Conservation (phyloP, 2,113 vertebrate species). For the Pollachius pollachius region DNA sequence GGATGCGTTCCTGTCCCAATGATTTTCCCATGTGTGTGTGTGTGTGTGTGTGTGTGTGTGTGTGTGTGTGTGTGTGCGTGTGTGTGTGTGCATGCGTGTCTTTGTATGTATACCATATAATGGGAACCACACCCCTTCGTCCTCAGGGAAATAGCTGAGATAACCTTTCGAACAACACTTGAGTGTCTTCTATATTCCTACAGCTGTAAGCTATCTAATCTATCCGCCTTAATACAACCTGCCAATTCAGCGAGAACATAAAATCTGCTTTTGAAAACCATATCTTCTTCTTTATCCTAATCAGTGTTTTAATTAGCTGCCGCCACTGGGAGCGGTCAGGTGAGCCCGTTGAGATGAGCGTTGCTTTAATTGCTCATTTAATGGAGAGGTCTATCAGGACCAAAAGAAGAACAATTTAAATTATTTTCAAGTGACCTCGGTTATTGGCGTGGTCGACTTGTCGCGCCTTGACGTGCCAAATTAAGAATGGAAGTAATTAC, state of each 20-base stretch:
- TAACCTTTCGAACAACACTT: background rate
- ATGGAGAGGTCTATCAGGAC: conserved; percentile 32
- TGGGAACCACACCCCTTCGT: background rate
- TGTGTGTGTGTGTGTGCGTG: conserved; percentile 14
- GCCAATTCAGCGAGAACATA: conserved; percentile 18
- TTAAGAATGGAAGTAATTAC: conserved; percentile 43
- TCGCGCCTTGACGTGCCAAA: background rate
- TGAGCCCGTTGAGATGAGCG: conserved; percentile 13
- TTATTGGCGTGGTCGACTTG: conserved; percentile 2
- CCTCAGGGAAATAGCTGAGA: conserved; percentile 4
- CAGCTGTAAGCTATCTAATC: background rate
- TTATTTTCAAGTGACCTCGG: conserved; percentile 25
- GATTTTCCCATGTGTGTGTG: conserved; percentile 2
- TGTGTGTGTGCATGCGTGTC: background rate
- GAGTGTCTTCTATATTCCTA: background rate
- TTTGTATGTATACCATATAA: conserved; percentile 1
- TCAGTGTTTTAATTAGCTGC: conserved; percentile 47
- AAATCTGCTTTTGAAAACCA: background rate
- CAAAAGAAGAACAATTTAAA: conserved; percentile 17
- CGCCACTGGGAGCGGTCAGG: conserved; percentile 8
- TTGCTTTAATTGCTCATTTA: conserved; percentile 43
- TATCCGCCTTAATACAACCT: background rate
- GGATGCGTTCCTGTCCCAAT: background rate
- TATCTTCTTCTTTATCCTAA: conserved; percentile 27
- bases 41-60: conserved; percentile 5